A percentile compares a stretch with the other conserved stretches of the same genome.
Conservation (phyloP, 2,888 invertebrate species). For the Amphipoea lucens region DNA sequence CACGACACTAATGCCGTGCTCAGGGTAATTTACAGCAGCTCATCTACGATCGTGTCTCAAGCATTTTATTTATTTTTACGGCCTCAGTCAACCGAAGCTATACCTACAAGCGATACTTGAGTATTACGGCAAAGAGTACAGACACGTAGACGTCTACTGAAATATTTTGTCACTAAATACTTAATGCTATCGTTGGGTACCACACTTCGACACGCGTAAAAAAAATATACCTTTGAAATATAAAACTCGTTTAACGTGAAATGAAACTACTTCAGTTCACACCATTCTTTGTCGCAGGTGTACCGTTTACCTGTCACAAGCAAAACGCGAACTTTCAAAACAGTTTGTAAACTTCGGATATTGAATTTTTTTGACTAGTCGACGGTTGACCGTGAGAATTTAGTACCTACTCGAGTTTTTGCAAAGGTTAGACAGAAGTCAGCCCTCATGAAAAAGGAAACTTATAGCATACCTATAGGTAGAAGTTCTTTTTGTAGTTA, state of each 20-base stretch:
- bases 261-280: neutral
- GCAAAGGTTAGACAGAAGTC: conserved; percentile 3
- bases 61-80: conserved; percentile 48
- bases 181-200: neutral
- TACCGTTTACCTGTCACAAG: neutral
- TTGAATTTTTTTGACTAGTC: neutral
- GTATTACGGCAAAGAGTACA: too few species aligned
- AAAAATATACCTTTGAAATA: conserved; percentile 3
- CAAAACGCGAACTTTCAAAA: conserved; percentile 4
- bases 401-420: conserved; percentile 6
- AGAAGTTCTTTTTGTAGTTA: too few species aligned
- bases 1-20: conserved; percentile 55
- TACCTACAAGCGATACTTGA: neutral
- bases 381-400: neutral
- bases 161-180: conserved; percentile 7
- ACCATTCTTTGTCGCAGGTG: conserved; percentile 15
- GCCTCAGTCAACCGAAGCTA: neutral
- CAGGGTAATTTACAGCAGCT: conserved; percentile 45
- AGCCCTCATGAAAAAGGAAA: neutral
- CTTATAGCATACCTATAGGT: neutral
- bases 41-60: conserved; percentile 32
- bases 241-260: conserved; percentile 1
- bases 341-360: conserved; percentile 10
- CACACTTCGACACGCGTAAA: neutral
- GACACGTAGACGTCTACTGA: neutral